A percentile compares a stretch with the other conserved stretches of the same genome.
Evolutionary conservation across 92 coral and sea anemone genomes (phyloP).

Genomic region (Galaxea fascicularis): DNA sequence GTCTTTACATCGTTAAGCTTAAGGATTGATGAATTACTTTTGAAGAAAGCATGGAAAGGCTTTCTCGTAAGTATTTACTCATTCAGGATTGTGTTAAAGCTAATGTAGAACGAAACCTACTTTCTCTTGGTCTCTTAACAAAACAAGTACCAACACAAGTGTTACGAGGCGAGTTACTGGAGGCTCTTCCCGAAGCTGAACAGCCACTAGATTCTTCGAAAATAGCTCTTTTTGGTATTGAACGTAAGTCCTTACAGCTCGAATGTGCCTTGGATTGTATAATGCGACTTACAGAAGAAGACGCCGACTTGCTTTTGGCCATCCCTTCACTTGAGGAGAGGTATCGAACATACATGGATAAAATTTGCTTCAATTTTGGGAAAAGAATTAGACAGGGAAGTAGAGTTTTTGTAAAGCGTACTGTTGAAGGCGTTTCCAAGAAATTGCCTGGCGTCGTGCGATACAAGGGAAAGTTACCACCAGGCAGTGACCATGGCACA

Average conservation of each 20-base stretch:
- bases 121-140: constrained; percentile 5
- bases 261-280: constrained; percentile 7
- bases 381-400: not conserved
- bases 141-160: constrained; percentile 43
- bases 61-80: constrained; percentile 39
- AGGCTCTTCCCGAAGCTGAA: constrained; percentile 70
- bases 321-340: constrained; percentile 63
- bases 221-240: constrained; percentile 64
- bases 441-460: constrained; percentile 68
- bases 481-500: constrained; percentile 57
- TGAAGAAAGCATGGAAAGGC: constrained; percentile 35
- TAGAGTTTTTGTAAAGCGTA: constrained; percentile 52
- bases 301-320: constrained; percentile 61
- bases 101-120: constrained; percentile 13
- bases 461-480: constrained; percentile 76
- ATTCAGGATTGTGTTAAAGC: constrained; percentile 50
- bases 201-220: constrained; percentile 65
- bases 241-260: constrained; percentile 25
- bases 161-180: constrained; percentile 65
- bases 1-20: too few species aligned
- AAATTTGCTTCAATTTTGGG: constrained; percentile 53
- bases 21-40: not conserved
- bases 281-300: constrained; percentile 9
- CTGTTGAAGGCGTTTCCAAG: constrained; percentile 43
- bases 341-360: constrained; percentile 55